Evolutionary conservation across 2,888 invertebrate species (phyloP), one percentile per base, ranked within the genome.

Genomic region (Melanostoma scalare): DNA sequence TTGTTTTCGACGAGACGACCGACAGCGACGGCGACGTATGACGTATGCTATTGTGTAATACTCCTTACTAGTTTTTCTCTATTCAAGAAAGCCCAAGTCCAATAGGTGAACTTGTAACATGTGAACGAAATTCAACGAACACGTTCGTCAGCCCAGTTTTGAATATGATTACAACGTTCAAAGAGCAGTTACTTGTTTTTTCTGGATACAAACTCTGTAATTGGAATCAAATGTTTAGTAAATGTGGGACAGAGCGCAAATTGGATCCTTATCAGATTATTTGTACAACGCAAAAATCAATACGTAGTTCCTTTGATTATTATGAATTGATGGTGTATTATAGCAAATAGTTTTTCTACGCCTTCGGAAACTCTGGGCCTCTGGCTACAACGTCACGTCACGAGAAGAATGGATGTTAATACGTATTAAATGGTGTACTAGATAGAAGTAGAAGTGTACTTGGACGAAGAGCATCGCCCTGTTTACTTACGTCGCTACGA

Each of bases 381-480:
- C 0, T 20, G 20, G 20, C 20, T 20, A 20, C 20, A 20, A 20
- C 20, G 20, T 20, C 20, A 46, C 44, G 44, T 46, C 44, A 46
- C 44, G 10, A 10, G 10, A 20, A 20, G 20, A 20, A 20, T 20
- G 20, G 20, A n/a, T 10, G 3, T 3, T 46, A 10, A 46, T 46
- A 46, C 10, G n/a, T 46, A 20, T 20, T 20, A 20, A 20, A 20
- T n/a, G 6, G 9, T 8, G 50, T 30, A 20, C 50, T 20, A 58
- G 40, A 36, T 50, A 71, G 31, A 60, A 35, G 10, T 6, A 4
- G 1, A 10, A 10, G 33, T 52, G 33, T 53, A 31, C 35, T 20
- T 20, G 33, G 42, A 20, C 58, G 56, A 42, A 52, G 74, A 76
- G 61, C 76, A 76, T 76, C 76, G 76, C 35, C 61, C 76, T 55